These are phyloP conservation scores for Apostichopus leukothele DNA, from an alignment of 53 echinoderm and acorn worm species.

Conservation along the genomic window DNA sequence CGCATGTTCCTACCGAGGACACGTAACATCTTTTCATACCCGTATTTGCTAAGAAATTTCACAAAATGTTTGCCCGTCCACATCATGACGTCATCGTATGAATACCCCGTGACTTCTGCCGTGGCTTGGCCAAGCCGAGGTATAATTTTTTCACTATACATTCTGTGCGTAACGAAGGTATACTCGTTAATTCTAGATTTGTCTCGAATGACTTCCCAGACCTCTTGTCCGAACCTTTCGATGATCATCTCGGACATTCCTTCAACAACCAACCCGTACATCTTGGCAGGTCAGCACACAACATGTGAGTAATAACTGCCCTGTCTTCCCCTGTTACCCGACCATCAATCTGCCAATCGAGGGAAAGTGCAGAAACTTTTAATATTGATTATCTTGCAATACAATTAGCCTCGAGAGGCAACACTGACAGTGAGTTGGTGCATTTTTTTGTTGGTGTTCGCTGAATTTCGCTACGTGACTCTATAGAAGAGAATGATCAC, in stretches of 20 bases:
- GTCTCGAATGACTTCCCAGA: slow-evolving; percentile 79
- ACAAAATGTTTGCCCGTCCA: slow-evolving; percentile 72
- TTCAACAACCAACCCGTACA: slow-evolving; percentile 91
- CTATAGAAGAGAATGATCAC: no score
- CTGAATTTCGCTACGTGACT: no score
- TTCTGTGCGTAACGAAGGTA: slow-evolving; percentile 85
- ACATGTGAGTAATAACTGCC: no score
- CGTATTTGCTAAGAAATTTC: slow-evolving; percentile 79
- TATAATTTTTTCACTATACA: slow-evolving; percentile 93
- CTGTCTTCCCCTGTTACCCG: no score
- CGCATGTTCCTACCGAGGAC: slow-evolving; percentile 90
- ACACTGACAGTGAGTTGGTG: no score
- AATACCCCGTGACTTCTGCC: slow-evolving; percentile 68
- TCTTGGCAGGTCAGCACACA: neutral
- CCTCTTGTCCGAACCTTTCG: slow-evolving; percentile 72
- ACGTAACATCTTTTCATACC: slow-evolving; percentile 84
- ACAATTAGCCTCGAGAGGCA: no score
- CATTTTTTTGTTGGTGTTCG: no score
- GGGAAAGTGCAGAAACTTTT: no score
- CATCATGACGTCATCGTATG: slow-evolving; percentile 75
- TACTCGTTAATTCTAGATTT: slow-evolving; percentile 86
- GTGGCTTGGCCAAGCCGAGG: slow-evolving; percentile 68
- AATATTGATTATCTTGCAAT: no score
- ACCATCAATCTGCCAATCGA: no score
- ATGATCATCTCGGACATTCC: slow-evolving; percentile 87